These are phyloP conservation scores for Quiscalus mexicanus DNA, from an alignment of 2,113 vertebrate genomes.

Conservation along the genomic window DNA sequence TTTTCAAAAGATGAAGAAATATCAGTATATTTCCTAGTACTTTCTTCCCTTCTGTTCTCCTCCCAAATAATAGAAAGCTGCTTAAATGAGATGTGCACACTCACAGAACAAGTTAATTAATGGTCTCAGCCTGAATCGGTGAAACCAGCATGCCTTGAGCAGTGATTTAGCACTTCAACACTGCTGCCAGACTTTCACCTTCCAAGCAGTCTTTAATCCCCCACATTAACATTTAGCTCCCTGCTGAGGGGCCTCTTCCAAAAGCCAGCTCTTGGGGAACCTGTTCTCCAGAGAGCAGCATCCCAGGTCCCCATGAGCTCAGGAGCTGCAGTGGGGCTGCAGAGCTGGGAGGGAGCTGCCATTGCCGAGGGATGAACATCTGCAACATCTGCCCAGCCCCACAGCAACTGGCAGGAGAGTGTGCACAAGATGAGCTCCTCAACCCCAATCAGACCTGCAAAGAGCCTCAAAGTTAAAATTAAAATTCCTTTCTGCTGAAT, in stretches of 20 bases:
- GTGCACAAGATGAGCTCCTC: background rate
- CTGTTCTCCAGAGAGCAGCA: background rate
- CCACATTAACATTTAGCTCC: background rate
- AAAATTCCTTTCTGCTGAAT: background rate
- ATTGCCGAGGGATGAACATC: background rate
- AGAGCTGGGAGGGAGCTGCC: background rate
- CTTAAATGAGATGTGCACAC: background rate
- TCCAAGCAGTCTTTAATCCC: background rate
- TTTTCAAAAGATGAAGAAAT: background rate
- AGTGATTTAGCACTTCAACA: background rate
- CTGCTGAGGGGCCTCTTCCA: background rate
- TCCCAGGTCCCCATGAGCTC: background rate
- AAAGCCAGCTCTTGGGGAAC: background rate
- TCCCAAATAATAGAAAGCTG: background rate
- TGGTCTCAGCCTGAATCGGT: background rate
- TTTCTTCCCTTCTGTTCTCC: background rate
- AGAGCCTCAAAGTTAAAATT: background rate
- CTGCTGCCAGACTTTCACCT: background rate
- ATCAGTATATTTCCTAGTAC: accelerated
- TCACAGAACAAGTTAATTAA: background rate
- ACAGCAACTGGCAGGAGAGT: background rate
- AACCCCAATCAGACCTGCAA: background rate
- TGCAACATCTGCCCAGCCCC: background rate
- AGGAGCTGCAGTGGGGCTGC: background rate
- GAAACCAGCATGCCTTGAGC: conserved; percentile 1